These are phyloP conservation scores for Halichoeres trimaculatus DNA, from an alignment of 2,113 vertebrate genomes.

Conservation along the genomic window DNA sequence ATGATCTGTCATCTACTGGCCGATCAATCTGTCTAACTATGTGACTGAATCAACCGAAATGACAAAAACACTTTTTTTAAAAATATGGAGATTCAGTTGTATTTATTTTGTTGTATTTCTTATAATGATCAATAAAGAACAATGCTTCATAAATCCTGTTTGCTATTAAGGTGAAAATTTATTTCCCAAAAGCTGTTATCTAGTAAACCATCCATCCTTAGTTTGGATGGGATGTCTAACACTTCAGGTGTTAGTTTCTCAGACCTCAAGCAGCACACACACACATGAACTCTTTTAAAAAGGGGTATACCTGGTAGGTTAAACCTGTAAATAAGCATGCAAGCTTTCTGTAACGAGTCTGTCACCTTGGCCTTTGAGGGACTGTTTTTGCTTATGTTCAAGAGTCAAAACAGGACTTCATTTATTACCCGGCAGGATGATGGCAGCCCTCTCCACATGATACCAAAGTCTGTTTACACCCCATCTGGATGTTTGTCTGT, in stretches of 20 bases:
- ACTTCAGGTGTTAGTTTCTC: conserved; percentile 36
- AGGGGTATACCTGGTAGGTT: conserved; percentile 29
- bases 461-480: conserved; percentile 82
- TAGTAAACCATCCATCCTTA: conserved; percentile 65
- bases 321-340: conserved; percentile 31
- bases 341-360: conserved; percentile 59
- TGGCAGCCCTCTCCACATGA: conserved; percentile 82
- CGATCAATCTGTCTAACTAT: conserved; percentile 67
- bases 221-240: conserved; percentile 37
- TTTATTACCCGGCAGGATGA: conserved; percentile 83
- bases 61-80: conserved; percentile 18
- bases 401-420: conserved; percentile 79
- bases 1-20: conserved; percentile 52
- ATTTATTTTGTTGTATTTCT: conserved; percentile 68
- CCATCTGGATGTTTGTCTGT: conserved; percentile 85
- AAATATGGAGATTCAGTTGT: conserved; percentile 54
- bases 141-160: conserved; percentile 65
- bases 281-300: conserved; percentile 6
- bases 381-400: conserved; percentile 66
- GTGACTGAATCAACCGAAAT: conserved; percentile 73
- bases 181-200: conserved; percentile 70
- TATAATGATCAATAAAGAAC: conserved; percentile 55
- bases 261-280: conserved; percentile 20
- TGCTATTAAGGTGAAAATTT: conserved; percentile 59
- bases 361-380: conserved; percentile 81